A percentile compares a stretch with the other conserved stretches of the same genome.
Conservation (phyloP, 2,797 vertebrate genomes). For the Huso huso region DNA sequence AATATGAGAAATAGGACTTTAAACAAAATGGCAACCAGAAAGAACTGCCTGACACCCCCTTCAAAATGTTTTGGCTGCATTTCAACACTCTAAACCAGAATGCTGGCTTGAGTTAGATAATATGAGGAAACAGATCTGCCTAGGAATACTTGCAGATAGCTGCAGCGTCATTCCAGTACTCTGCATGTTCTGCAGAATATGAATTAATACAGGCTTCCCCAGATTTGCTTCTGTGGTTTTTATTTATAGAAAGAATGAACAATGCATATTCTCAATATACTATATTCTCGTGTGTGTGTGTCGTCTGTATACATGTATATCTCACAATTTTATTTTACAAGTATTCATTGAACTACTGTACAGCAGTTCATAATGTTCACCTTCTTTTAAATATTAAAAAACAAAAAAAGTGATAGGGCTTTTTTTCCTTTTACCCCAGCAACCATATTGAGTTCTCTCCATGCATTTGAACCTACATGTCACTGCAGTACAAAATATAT, state of each 20-base stretch:
- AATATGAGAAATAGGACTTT: conserved; percentile 9
- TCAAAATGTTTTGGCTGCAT: conserved; percentile 43
- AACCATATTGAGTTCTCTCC: too few species aligned
- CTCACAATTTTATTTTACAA: too few species aligned
- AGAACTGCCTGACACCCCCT: conserved; percentile 23
- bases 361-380: too few species aligned
- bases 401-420: background rate
- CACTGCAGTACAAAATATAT: conserved; percentile 21
- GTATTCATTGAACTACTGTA: too few species aligned
- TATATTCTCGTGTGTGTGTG: too few species aligned
- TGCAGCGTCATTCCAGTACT: conserved; percentile 37
- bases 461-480: conserved; percentile 23
- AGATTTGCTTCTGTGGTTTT: too few species aligned
- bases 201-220: too few species aligned
- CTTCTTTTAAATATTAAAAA: too few species aligned
- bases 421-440: background rate
- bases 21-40: conserved; percentile 28
- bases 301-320: too few species aligned
- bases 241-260: too few species aligned
- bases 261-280: too few species aligned
- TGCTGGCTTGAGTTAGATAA: conserved; percentile 35
- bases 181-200: conserved; percentile 41
- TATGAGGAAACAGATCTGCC: conserved; percentile 34
- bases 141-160: conserved; percentile 16
- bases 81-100: conserved; percentile 42